phyloP scores from a whole-genome alignment of 2,797 vertebrate species.

The Thaleichthys pacificus region DNA sequence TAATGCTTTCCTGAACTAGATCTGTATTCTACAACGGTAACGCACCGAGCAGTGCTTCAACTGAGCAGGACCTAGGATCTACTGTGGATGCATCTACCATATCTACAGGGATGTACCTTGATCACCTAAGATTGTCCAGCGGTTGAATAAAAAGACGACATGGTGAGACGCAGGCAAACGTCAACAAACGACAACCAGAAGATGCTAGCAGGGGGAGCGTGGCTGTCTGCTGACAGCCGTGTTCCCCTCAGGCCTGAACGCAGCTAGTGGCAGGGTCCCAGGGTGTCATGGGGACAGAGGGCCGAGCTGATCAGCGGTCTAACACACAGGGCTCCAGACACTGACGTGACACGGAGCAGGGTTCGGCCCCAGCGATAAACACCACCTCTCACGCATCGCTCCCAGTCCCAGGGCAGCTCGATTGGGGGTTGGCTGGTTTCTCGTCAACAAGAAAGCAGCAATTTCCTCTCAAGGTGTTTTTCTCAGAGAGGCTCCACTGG shows the following conservation, averaged over 20 bases:
- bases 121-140: slow-evolving; percentile 40
- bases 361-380: slow-evolving; percentile 11
- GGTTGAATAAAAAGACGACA: slow-evolving; percentile 33
- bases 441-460: slow-evolving; percentile 20
- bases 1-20: background rate
- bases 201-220: background rate
- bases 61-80: no score
- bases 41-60: background rate
- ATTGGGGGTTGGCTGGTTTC: slow-evolving; percentile 4
- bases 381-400: slow-evolving; percentile 4
- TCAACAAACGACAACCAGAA: background rate
- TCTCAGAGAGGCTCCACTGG: background rate
- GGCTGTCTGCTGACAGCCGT: background rate
- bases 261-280: no score
- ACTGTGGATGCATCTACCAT: background rate
- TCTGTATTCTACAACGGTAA: background rate
- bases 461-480: slow-evolving; percentile 9
- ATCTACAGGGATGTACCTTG: slow-evolving; percentile 46
- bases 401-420: background rate
- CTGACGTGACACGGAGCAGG: slow-evolving; percentile 12
- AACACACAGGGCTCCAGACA: no score
- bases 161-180: background rate
- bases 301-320: background rate
- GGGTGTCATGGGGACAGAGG: background rate
- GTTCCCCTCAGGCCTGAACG: background rate